Conservation (phyloP, 2,888 invertebrate genomes). For the Microplitis deprimator region DNA sequence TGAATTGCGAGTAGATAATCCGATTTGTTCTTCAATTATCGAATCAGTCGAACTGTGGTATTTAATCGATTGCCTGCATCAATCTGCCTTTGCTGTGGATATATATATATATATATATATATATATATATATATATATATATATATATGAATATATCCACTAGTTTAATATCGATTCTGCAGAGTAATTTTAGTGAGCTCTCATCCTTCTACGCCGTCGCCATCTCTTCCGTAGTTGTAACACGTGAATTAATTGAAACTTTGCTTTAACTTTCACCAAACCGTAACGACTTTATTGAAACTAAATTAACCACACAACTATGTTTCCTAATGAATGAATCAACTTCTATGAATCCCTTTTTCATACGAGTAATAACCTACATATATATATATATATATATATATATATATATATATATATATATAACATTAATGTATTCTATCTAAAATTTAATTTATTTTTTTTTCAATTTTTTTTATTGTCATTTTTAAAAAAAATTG, state of each 20-base stretch:
- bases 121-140: background rate
- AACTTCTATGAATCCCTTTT: slow-evolving; percentile 15
- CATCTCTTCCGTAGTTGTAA: slow-evolving; percentile 13
- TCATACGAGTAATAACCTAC: background rate
- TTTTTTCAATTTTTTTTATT: no score
- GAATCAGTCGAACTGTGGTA: slow-evolving; percentile 42
- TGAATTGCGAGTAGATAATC: slow-evolving; percentile 46
- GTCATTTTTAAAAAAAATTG: no score
- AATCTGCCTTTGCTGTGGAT: slow-evolving; percentile 13
- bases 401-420: background rate
- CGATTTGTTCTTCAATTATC: slow-evolving; percentile 46
- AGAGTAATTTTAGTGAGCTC: slow-evolving; percentile 11
- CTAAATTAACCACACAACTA: slow-evolving; percentile 18
- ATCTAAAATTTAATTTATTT: no score
- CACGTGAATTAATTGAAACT: slow-evolving; percentile 30
- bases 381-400: background rate
- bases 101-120: background rate
- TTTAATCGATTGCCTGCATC: slow-evolving; percentile 48
- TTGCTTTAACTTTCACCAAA: slow-evolving; percentile 10
- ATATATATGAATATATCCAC: background rate
- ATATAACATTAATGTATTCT: background rate
- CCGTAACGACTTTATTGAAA: slow-evolving; percentile 23
- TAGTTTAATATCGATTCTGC: slow-evolving; percentile 35
- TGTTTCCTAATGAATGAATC: slow-evolving; percentile 13
- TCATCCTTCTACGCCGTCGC: background rate